Evolutionary conservation across 2,797 vertebrate species (phyloP).

Genomic region (Chromobotia macracanthus): DNA sequence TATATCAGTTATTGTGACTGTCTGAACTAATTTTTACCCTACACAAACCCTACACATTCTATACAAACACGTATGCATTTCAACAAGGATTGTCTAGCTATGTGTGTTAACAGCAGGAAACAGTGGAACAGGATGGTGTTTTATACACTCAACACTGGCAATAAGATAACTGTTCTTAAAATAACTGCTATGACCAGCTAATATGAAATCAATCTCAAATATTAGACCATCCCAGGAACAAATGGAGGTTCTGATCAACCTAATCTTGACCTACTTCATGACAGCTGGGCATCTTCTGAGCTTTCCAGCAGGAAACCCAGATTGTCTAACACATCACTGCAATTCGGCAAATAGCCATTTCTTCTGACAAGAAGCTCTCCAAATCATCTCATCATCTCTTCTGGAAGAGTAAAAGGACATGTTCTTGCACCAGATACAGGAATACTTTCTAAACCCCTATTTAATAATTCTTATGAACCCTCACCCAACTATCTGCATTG

Average conservation of each 20-base stretch:
- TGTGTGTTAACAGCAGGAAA: background rate
- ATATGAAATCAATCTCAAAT: background rate
- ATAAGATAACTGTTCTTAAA: background rate
- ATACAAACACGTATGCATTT: background rate
- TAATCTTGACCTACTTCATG: constrained; percentile 8
- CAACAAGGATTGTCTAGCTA: too few species aligned
- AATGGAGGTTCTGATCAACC: background rate
- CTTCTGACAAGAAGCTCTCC: background rate
- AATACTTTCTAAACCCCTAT: background rate
- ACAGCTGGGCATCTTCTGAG: background rate
- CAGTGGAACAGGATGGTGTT: too few species aligned
- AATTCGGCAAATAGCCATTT: background rate
- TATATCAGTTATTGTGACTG: too few species aligned
- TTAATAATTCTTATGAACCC: background rate
- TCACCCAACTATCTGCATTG: background rate
- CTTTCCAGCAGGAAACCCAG: background rate
- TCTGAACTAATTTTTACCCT: background rate
- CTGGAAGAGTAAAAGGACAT: background rate
- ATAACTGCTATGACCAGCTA: background rate
- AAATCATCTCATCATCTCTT: background rate
- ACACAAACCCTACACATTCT: background rate
- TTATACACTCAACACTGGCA: background rate
- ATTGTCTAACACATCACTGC: background rate
- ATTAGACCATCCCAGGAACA: background rate
- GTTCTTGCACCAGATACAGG: background rate